phyloP scores from a whole-genome alignment of 2,888 invertebrate species.

The Microctonus hyperodae region DNA sequence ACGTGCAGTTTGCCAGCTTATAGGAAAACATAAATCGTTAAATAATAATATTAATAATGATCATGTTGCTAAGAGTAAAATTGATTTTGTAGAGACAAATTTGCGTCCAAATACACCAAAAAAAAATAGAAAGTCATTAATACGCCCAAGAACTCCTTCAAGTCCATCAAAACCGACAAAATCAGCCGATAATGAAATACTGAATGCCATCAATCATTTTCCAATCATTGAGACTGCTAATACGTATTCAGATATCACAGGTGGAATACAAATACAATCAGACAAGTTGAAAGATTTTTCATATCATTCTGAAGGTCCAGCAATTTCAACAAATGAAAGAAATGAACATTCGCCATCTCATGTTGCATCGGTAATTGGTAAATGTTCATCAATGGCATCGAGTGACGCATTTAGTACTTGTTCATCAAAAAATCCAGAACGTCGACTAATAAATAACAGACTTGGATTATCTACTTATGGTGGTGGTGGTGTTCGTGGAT shows the following conservation, averaged over 20 bases:
- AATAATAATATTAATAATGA: background rate
- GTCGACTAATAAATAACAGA: background rate
- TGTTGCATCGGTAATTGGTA: conserved; percentile 1
- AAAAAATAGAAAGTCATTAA: background rate
- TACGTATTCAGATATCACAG: background rate
- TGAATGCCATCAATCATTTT: background rate
- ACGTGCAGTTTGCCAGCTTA: conserved; percentile 17
- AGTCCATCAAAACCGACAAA: background rate
- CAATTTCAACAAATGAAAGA: background rate
- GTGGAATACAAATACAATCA: background rate
- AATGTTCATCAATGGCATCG: conserved; percentile 17
- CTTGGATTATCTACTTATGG: conserved; percentile 19
- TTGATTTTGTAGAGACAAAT: background rate
- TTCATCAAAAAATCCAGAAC: background rate
- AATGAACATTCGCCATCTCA: background rate
- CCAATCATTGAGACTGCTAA: too few relatives aligned
- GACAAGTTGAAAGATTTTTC: background rate
- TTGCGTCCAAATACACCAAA: background rate
- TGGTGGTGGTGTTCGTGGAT: background rate
- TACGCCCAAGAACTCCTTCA: background rate
- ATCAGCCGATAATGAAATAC: background rate
- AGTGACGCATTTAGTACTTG: conserved; percentile 14
- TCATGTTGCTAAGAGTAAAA: background rate
- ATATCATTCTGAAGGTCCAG: background rate
- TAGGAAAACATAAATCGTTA: conserved; percentile 19